Evolutionary conservation across 2,888 invertebrate genomes (phyloP), one percentile per base, ranked within the genome.

Genomic region (Branchipolynoe longqiensis): DNA sequence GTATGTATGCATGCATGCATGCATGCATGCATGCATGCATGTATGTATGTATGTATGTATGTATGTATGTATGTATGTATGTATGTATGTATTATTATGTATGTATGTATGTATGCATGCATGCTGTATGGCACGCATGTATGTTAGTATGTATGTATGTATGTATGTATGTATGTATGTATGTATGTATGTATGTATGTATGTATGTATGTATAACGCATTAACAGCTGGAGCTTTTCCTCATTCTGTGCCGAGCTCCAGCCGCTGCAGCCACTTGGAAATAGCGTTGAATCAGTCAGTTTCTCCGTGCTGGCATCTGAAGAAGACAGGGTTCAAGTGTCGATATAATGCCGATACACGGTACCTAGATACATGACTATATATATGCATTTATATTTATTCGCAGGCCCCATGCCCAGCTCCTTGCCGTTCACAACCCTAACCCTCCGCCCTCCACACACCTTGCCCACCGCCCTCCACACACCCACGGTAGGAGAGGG

Each of bases 241-340:
- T 62, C 25, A 56, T 56, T 2, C 62, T 25, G 14, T 62, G 2
- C 3, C 33, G 38, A 38, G 8, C 22, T n/a, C 36, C 12, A 36
- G n/a, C 69, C 38, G 25, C 38, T 0, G 36, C 33, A 33, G 58
- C 58, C n/a, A 18, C 33, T 69, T 14, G 36, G 36, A 36, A 33
- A 25, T 3, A 3, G 2, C 36, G 12, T 33, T 62, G 25, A 8
- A 18, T 48, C 58, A 22, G 14, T 69, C 36, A 18, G 25, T 69
- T 38, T 22, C 62, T 31, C 31, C 31, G 25, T 62, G 62, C 31
- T 62, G 62, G 25, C 3, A 25, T 69, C 38, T 62, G 28, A 22
- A 36, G 33, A 69, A 69, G 69, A 69, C 69, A 69, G 69, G 69
- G 33, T 69, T 69, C 69, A 69, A 69, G 69, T 69, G 69, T 69